Percentiles rank a stretch among this genome's conserved stretches.
Conservation (phyloP, 2,888 invertebrate species). For the Schizaphis graminum region DNA sequence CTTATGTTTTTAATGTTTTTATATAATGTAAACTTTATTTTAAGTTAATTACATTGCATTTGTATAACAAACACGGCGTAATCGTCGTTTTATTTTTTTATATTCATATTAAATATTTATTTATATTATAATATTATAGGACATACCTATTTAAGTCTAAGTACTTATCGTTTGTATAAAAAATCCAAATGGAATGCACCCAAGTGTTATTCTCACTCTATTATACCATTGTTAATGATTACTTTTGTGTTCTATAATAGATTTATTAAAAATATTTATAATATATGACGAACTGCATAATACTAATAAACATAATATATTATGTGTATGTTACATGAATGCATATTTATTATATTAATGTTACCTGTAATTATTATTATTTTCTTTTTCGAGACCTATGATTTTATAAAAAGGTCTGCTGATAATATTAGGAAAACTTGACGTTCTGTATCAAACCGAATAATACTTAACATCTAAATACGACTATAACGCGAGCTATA, state of each 20-base stretch:
- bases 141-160: not conserved
- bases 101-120: slow-evolving; percentile 1
- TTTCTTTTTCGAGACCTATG: not conserved
- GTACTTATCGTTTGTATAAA: not conserved
- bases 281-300: not conserved
- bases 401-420: not conserved
- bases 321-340: not conserved
- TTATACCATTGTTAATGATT: slow-evolving; percentile 33
- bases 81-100: not conserved
- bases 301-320: not conserved
- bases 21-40: not conserved
- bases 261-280: slow-evolving; percentile 29
- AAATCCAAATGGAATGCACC: not conserved
- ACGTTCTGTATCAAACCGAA: not conserved
- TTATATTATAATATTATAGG: not conserved
- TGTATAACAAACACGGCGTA: not conserved
- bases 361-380: not conserved
- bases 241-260: slow-evolving; percentile 18
- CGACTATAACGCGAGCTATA: not conserved
- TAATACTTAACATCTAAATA: not conserved
- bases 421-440: not conserved
- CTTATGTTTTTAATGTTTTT: not conserved
- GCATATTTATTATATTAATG: not conserved
- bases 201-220: not conserved
- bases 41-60: slow-evolving; percentile 14